A percentile compares a stretch with the other conserved stretches of the same genome.
Evolutionary conservation across 2,113 vertebrate genomes (phyloP).

Genomic region (Coturnix japonica): DNA sequence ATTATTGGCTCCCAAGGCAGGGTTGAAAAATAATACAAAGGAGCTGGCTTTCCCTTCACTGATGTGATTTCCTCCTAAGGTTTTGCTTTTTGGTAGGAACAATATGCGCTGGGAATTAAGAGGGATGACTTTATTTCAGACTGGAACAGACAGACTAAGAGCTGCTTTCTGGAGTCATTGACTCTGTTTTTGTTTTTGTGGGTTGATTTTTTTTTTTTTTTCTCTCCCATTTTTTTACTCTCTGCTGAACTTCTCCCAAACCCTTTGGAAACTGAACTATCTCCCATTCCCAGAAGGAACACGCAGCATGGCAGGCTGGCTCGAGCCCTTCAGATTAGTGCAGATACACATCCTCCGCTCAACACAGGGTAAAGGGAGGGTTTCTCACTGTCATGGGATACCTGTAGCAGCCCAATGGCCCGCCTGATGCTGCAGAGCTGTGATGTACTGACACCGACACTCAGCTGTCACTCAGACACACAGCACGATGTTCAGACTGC

Average conservation of each 20-base stretch:
- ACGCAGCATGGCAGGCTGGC: conserved; percentile 36
- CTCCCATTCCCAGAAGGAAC: neutral
- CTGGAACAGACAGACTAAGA: conserved; percentile 25
- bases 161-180: conserved; percentile 15
- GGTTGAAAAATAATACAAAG: conserved; percentile 83
- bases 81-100: conserved; percentile 76
- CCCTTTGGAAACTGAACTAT: conserved; percentile 39
- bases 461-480: neutral
- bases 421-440: conserved; percentile 1
- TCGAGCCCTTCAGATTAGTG: conserved; percentile 42
- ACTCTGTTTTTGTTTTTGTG: conserved; percentile 28
- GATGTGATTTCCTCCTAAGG: conserved; percentile 85
- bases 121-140: conserved; percentile 74
- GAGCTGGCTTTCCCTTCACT: conserved; percentile 79
- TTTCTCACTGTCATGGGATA: fast-evolving
- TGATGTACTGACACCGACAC: conserved; percentile 12
- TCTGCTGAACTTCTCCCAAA: neutral
- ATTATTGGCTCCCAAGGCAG: conserved; percentile 84
- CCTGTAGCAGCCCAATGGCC: neutral
- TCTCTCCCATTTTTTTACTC: neutral
- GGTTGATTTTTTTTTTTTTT: fast-evolving
- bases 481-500: conserved; percentile 8
- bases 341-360: neutral
- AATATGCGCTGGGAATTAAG: conserved; percentile 75
- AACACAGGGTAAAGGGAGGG: neutral